Conservation (phyloP, 2,888 invertebrate genomes). For the Sicus ferrugineus region DNA sequence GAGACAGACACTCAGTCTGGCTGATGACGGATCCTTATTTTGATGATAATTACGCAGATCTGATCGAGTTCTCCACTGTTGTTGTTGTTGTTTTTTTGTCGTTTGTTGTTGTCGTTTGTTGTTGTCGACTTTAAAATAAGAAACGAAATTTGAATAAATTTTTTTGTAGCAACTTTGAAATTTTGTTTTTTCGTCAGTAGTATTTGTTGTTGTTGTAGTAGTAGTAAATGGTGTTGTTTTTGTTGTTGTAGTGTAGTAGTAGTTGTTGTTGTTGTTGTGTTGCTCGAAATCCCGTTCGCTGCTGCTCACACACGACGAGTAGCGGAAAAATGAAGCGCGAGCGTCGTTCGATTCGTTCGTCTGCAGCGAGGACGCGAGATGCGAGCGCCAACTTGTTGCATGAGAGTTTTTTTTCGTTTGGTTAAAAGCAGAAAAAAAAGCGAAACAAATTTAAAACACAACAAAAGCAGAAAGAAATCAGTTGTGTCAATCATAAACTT, state of each 20-base stretch:
- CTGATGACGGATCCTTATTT: slow-evolving; percentile 30
- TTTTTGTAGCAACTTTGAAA: background rate
- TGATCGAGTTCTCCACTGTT: slow-evolving; percentile 2
- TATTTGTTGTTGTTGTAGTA: slow-evolving; percentile 1
- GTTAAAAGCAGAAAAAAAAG: background rate
- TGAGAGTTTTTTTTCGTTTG: background rate
- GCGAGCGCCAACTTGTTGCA: too few species aligned
- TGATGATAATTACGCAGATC: slow-evolving; percentile 9
- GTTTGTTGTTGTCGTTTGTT: slow-evolving; percentile 8
- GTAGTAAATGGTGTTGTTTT: slow-evolving; percentile 18
- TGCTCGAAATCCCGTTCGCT: too few species aligned
- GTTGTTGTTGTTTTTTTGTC: slow-evolving; percentile 13
- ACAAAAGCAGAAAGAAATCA: background rate
- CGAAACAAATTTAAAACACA: background rate
- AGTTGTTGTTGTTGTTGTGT: background rate
- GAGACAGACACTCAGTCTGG: background rate
- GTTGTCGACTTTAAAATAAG: slow-evolving; percentile 1
- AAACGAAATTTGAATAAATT: background rate
- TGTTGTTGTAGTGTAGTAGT: background rate
- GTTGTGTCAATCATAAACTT: background rate
- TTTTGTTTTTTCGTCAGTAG: background rate
- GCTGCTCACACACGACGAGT: too few species aligned
- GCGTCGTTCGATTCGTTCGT: too few species aligned
- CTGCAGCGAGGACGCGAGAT: too few species aligned
- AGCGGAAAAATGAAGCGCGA: too few species aligned